Percentiles rank a stretch among this genome's conserved stretches.
These are phyloP conservation scores for Sorex fumeus DNA, from an alignment of 2,113 vertebrate genomes.

Conservation along the genomic window DNA sequence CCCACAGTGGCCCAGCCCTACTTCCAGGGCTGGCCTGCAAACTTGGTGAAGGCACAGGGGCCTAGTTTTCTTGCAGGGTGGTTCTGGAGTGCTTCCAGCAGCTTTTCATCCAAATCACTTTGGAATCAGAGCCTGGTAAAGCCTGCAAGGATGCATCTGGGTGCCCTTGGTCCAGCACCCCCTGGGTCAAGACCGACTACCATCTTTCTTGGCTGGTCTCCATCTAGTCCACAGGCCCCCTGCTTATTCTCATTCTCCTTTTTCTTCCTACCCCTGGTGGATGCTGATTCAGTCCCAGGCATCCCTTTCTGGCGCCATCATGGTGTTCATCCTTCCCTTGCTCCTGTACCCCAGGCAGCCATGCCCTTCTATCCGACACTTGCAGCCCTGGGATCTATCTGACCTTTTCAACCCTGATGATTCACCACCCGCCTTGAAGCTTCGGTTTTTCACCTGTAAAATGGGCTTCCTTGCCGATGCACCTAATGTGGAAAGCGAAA, in stretches of 20 bases:
- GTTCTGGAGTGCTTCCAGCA: background rate
- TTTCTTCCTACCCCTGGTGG: background rate
- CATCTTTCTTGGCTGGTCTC: background rate
- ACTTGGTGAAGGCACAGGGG: background rate
- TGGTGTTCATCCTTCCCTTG: background rate
- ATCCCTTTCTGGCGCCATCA: background rate
- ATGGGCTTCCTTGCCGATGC: background rate
- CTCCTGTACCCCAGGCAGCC: rapidly evolving
- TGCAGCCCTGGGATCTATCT: background rate
- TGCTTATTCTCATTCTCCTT: background rate
- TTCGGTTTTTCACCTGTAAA: background rate
- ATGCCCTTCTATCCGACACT: rapidly evolving
- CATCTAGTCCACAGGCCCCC: background rate
- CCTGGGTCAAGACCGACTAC: background rate
- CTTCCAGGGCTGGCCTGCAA: background rate
- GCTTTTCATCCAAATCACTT: background rate
- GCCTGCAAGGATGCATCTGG: background rate
- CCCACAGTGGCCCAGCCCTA: too few species aligned
- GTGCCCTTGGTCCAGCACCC: background rate
- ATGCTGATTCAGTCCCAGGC: background rate
- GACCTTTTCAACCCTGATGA: background rate
- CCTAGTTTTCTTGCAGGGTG: background rate
- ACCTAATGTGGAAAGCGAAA: background rate
- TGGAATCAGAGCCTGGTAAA: background rate
- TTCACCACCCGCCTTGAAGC: background rate